Base-by-base conservation (phyloP, 2,113 vertebrate genomes). In the Tragelaphus strepsiceros region DNA sequence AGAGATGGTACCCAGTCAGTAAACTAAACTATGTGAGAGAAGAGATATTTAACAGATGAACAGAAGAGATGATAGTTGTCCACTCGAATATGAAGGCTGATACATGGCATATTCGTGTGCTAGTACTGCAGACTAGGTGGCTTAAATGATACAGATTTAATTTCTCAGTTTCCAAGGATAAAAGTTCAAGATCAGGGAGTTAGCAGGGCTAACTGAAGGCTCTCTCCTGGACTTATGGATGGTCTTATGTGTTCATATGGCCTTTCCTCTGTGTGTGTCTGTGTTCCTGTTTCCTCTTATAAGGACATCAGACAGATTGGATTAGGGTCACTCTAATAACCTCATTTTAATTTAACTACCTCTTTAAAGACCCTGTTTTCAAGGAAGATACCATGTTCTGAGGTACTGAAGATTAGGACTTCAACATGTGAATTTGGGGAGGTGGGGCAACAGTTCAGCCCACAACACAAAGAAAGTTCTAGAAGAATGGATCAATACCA, bases 341-440 rank as follows among this genome's bases (percentile, higher is more conserved):
- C 32, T 67, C 49, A 21, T 94, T 96, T 88, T 30, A 67, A 81
- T 24, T 56, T 88, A 54, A 77, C 30, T 82, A 35, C 32, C 30
- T 86, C 39, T 90, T 78, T 81, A 77, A 64, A 92, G 28, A 88
- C 3, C 12, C 43, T 83, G 4, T 58, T 21, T 35, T 14, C 32
- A 80, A 93, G 46, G 58, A 64, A 78, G 81, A 62, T 56, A 86
- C 32, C 28, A 35, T 35, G 88, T 84, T 80, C 82, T 88, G 54
- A 90, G 24, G 5, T 54, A 35, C 43, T 83, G 30, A 53, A 61
- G 32, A 51, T 95, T 61, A 88, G 4, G 26, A 82, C 58, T 58
- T 90, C 46, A 82, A n/a, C 53, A 32, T 84, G 32, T 21, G 35
- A 88, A 95, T 92, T 59, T 67, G 43, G 7, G 9, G 6, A 4